A percentile compares a stretch with the other conserved stretches of the same genome.
These are phyloP conservation scores for Ciona savignyi DNA, from an alignment of 23 tunicate species.

Conservation along the genomic window DNA sequence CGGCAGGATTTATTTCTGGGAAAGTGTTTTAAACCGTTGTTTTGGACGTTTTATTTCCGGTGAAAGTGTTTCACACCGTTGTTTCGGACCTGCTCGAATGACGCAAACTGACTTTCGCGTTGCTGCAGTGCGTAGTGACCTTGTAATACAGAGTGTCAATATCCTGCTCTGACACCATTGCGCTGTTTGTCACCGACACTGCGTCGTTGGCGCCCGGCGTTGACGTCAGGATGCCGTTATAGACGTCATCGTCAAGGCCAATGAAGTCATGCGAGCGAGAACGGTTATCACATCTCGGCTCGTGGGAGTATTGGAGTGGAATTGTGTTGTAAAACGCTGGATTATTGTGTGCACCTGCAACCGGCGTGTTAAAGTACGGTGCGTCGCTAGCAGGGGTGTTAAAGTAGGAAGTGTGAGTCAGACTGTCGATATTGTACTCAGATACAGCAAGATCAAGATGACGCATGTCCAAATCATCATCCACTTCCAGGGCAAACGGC, in stretches of 20 bases:
- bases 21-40: no score
- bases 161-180: constrained; percentile 26
- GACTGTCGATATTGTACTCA: constrained; percentile 33
- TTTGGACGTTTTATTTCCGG: no score
- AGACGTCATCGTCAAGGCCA: constrained; percentile 4
- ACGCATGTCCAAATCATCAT: constrained; percentile 25
- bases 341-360: neutral
- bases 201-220: constrained; percentile 1
- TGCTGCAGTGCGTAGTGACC: neutral
- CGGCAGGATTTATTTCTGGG: no score
- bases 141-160: constrained; percentile 16
- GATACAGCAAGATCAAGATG: constrained; percentile 65
- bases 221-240: neutral
- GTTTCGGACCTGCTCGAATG: constrained; percentile 9
- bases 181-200: constrained; percentile 21
- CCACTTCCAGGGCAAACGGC: neutral
- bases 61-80: constrained; percentile 11
- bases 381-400: neutral
- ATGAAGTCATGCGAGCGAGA: neutral
- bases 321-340: constrained; percentile 5
- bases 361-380: neutral
- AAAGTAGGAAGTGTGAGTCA: constrained; percentile 1
- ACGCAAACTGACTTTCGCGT: neutral
- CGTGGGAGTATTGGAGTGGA: neutral
- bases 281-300: neutral